phyloP scores from a whole-genome alignment of 2,797 vertebrate species.

The Pachyuromys duprasi region DNA sequence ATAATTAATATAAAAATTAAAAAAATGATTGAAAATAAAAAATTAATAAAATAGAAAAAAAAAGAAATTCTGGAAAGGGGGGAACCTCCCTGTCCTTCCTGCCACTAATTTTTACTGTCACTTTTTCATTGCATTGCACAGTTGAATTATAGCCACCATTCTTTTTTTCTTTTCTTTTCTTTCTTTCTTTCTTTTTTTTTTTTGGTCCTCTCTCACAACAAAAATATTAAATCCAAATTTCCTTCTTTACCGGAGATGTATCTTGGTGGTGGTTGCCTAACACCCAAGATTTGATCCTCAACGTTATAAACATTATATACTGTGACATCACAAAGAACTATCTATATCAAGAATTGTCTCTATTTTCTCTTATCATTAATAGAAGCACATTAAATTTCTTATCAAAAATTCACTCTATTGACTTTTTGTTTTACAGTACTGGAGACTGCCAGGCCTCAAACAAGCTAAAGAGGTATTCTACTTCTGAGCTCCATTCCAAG shows the following conservation, averaged over 20 bases:
- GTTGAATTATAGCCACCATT: background rate
- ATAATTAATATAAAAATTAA: no score
- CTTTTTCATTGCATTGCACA: background rate
- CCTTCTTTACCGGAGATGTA: background rate
- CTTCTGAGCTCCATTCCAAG: background rate
- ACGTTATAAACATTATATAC: background rate
- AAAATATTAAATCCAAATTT: background rate
- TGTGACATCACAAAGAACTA: background rate
- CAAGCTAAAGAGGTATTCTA: background rate
- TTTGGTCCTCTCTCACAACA: background rate
- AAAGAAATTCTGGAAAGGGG: background rate
- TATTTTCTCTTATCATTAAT: background rate
- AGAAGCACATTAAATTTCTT: background rate
- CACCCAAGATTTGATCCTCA: background rate
- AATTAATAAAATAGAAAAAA: no score
- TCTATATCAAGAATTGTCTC: background rate
- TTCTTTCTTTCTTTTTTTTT: background rate
- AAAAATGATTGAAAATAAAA: no score
- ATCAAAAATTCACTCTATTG: background rate
- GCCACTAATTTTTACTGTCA: background rate
- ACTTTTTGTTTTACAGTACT: background rate
- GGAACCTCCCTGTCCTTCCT: background rate
- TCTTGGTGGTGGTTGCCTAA: background rate
- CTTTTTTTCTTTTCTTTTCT: background rate
- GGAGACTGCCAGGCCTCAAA: background rate